phyloP scores from a whole-genome alignment of 2,113 vertebrate genomes.

The Corythaixoides concolor region DNA sequence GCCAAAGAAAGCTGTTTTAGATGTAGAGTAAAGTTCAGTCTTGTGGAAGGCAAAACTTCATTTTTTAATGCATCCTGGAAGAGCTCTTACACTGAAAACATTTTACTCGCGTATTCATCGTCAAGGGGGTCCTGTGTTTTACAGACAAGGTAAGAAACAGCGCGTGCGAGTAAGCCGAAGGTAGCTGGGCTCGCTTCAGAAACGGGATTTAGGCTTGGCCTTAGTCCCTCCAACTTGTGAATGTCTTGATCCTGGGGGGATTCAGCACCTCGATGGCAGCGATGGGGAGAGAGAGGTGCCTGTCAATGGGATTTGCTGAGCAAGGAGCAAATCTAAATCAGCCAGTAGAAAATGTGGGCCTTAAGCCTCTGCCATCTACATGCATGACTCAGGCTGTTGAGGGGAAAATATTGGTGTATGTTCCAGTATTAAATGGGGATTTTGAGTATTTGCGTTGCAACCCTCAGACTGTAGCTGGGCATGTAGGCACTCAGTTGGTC shows the following conservation, averaged over 20 bases:
- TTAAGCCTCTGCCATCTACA: background rate
- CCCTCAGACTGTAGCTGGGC: background rate
- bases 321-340: background rate
- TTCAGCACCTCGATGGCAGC: background rate
- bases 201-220: background rate
- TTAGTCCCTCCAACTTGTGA: background rate
- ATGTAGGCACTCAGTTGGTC: background rate
- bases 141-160: background rate
- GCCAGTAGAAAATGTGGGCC: background rate
- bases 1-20: background rate
- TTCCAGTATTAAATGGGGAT: background rate
- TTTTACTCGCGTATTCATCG: background rate
- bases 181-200: background rate
- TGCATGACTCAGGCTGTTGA: background rate
- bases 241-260: rapidly evolving
- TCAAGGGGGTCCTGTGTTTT: background rate
- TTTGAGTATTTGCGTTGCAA: background rate
- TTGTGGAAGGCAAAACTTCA: background rate
- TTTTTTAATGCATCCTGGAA: background rate
- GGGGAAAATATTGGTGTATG: background rate
- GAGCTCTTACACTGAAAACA: background rate
- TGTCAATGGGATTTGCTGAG: background rate
- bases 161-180: rapidly evolving
- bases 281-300: background rate
- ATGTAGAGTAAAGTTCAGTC: background rate